These are phyloP conservation scores for Rostratula benghalensis DNA, from an alignment of 2,113 vertebrate species.

Conservation along the genomic window DNA sequence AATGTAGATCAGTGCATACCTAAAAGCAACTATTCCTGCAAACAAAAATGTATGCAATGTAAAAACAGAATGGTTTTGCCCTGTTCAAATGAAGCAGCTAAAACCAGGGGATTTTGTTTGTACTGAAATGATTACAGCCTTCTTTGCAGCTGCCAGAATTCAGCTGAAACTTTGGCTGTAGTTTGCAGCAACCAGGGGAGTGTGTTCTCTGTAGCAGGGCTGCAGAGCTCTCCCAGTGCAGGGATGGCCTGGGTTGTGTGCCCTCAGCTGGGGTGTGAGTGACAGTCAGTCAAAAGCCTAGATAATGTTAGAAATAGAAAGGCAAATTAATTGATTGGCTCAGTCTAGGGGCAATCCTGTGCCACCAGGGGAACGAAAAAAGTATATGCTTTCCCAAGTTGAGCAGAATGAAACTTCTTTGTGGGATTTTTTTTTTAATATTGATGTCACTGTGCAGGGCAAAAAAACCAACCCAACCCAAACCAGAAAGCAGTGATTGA, in stretches of 20 bases:
- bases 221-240: neutral
- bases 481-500: neutral
- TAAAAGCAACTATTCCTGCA: neutral
- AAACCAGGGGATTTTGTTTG: neutral
- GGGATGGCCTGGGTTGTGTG: neutral
- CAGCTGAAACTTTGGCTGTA: neutral
- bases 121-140: neutral
- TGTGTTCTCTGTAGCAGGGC: neutral
- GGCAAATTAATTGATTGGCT: neutral
- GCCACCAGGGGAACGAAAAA: neutral
- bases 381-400: neutral
- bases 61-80: neutral
- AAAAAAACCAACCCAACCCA: neutral
- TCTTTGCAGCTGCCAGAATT: neutral
- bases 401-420: neutral
- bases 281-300: neutral
- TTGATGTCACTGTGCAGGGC: neutral
- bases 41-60: accelerated
- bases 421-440: neutral
- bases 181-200: neutral
- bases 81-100: neutral
- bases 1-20: neutral
- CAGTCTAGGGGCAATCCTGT: neutral
- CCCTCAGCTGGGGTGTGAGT: neutral
- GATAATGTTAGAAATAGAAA: neutral